Evolutionary conservation across 1,140 invertebrate species (phyloP), one percentile per base, ranked within the genome.

Genomic region (Scaptodrosophila lebanonensis): DNA sequence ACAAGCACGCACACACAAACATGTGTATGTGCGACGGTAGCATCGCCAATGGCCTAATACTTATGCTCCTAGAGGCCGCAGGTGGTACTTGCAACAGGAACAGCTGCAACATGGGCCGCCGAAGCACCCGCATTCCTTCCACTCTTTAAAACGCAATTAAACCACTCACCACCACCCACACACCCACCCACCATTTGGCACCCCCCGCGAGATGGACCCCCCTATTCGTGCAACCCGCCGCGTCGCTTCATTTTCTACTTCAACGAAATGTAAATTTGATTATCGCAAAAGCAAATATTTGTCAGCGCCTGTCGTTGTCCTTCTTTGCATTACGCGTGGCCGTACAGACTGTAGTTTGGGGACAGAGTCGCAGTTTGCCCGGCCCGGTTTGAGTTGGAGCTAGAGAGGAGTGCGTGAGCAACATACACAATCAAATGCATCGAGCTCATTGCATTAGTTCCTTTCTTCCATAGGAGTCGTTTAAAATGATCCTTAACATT

Each of bases 251-350:
- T 58, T 67, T 72, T 65, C 58, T 57, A 73, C 69, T 75, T 70
- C 45, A 63, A 54, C 50, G 58, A 79, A 79, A 79, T 79, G 75
- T 79, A 79, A 82, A 82, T 82, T 82, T 82, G 75, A 82, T 82
- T 82, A 82, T 75, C 70, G 61, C 47, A 56, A 66, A 11, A 40
- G 69, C 58, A 82, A 82, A 82, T 82, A 82, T 82, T 79, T 82
- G 69, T 54, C 43, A 39, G 52, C 38, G 40, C 40, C 66, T 44
- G 43, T 51, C 51, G 48, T 29, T 33, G 35, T 17, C 32, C 33
- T 62, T 35, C 50, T 13, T 9, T 33, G 38, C 58, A 25, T 25
- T 13, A 33, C 20, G 36, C 1, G 9, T 30, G 0, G 0, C 3
- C 12, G 8, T 33, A n/a, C 32, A 13, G 5, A 11, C 9, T 3